Base-by-base conservation (phyloP, 2,113 vertebrate species). In the Bostrychus sinensis region DNA sequence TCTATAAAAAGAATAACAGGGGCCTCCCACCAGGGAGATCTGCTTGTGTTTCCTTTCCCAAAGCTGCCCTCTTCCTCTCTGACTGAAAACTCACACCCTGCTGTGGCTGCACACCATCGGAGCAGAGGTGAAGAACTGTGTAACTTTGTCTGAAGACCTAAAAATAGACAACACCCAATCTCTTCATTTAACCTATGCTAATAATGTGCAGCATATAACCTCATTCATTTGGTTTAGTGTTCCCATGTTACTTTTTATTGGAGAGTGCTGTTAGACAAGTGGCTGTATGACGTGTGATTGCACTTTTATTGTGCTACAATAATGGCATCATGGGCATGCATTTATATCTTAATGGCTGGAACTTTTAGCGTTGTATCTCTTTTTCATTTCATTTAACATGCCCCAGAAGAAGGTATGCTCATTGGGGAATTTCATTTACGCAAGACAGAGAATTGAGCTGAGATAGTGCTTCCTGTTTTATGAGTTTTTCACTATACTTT, bases 41-140 rank as follows among this genome's bases (percentile, higher is more conserved):
- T 71, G 57, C 62, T 62, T 54, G 71, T 53, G 75, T 70, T 90
- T 90, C 87, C 84, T 86, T 72, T 85, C 83, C 77, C 75, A 75
- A 51, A 68, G 77, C 77, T 88, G 81, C 86, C 87, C 76, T 77
- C 63, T 87, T 84, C 81, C 77, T 86, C 65, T 78, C 71, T 58
- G 54, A 46, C 67, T 70, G 42, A 81, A 77, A 82, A 81, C 61
- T 46, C 30, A 75, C 73, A 62, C 66, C 36, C 68, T 53, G 68
- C 74, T 70, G 66, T 6, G 78, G 51, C 75, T 75, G 55, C 62
- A 68, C 42, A 55, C 38, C 8, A 1, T 32, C 65, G 57, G 68
- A 64, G 62, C 75, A 72, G 75, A 74, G 77, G 78, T 78, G 51
- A 43, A 36, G 74, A 67, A 59, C 42, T 17, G 60, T 46, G 20